Conservation (phyloP, 2,113 vertebrate species). For the Danionella cerebrum region DNA sequence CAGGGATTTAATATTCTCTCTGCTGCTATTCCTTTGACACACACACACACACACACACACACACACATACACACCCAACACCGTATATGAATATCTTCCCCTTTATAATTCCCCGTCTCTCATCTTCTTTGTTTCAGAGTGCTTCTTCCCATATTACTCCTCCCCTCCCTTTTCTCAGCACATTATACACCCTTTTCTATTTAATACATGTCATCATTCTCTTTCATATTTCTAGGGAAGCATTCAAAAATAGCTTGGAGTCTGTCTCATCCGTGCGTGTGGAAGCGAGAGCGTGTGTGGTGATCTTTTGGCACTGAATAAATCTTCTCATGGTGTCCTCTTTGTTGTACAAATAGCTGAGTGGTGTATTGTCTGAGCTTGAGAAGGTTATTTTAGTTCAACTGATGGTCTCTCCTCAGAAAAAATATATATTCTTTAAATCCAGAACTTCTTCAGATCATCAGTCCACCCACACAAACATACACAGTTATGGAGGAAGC, state of each 20-base stretch:
- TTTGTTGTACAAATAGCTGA: slow-evolving; percentile 31
- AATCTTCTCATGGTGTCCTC: slow-evolving; percentile 15
- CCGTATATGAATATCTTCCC: slow-evolving; percentile 9
- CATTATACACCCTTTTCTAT: slow-evolving; percentile 22
- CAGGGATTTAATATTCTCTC: not conserved
- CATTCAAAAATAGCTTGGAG: slow-evolving; percentile 29
- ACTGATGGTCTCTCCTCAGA: not conserved
- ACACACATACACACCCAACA: not conserved
- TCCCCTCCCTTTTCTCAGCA: slow-evolving; percentile 10
- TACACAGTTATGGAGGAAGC: not conserved
- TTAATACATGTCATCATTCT: slow-evolving; percentile 24
- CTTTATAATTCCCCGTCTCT: slow-evolving; percentile 2
- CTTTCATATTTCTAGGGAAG: slow-evolving; percentile 25
- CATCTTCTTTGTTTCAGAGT: slow-evolving; percentile 11
- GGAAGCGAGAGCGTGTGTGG: not conserved
- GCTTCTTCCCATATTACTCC: slow-evolving; percentile 7
- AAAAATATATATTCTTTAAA: not conserved
- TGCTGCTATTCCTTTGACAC: not conserved
- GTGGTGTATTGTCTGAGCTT: slow-evolving; percentile 10
- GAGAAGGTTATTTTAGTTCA: slow-evolving; percentile 23
- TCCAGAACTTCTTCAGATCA: not conserved
- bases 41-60: not conserved
- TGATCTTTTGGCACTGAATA: slow-evolving; percentile 28
- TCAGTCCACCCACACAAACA: not conserved
- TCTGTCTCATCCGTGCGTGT: not conserved